phyloP scores from a whole-genome alignment of 2,888 invertebrate species.

The Pseudococcus jackbeardsleyi region DNA sequence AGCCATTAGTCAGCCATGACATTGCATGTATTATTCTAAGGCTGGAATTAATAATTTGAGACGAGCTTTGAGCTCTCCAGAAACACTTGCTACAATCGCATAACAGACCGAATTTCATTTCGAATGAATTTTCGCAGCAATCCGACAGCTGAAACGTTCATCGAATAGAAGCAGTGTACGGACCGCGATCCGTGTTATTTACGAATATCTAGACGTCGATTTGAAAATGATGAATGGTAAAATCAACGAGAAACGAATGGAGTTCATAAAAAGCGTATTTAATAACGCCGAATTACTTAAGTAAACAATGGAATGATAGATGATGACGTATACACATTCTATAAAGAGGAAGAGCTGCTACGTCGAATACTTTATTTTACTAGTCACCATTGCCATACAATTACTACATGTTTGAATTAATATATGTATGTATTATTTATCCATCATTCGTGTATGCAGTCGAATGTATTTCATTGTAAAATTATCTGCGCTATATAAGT shows the following conservation, averaged over 20 bases:
- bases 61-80: too few relatives aligned
- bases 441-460: not conserved
- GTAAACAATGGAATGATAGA: constrained; percentile 22
- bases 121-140: constrained; percentile 8
- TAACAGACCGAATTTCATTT: not conserved
- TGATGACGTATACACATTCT: constrained; percentile 20
- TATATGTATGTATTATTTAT: not conserved
- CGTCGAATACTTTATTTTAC: constrained; percentile 31
- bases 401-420: not conserved
- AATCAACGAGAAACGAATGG: constrained; percentile 58
- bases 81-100: not conserved
- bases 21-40: too few relatives aligned
- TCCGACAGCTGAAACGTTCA: constrained; percentile 36
- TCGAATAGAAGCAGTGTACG: constrained; percentile 49
- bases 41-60: not conserved
- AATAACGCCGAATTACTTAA: constrained; percentile 37
- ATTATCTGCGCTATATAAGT: not conserved
- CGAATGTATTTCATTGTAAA: not conserved
- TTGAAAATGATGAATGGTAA: constrained; percentile 47
- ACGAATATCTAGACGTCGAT: constrained; percentile 48
- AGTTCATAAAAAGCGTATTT: constrained; percentile 41
- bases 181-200: constrained; percentile 50
- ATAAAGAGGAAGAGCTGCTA: not conserved
- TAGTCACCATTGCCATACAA: constrained; percentile 24
- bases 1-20: too few relatives aligned